Evolutionary conservation across 2,797 vertebrate genomes (phyloP), one percentile per base, ranked within the genome.

Genomic region (Notolepis coatsorum): DNA sequence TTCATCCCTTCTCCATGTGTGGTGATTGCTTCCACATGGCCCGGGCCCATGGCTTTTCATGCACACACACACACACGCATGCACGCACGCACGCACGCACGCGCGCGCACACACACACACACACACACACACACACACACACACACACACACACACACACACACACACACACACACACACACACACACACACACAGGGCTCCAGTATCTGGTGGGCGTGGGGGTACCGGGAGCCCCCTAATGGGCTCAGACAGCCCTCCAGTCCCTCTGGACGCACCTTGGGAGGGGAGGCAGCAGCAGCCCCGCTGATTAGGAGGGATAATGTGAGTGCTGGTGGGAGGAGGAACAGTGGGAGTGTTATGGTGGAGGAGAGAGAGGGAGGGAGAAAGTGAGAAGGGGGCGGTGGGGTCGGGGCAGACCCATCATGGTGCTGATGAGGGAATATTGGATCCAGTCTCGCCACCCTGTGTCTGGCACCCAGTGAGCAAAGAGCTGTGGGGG

Each of bases 1-100:
- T 88, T 83, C 42, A 81, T 84, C 54, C 81, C 31, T 73, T 13
- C n/a, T n/a, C n/a, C n/a, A n/a, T 59, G 56, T 63, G 49, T 58
- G 33, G 46, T 79, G 68, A 89, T 81, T 80, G 73, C 58, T 87
- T 81, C 83, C 84, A 85, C 65, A 80, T 89, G 88, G 80, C 53
- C 49, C 52, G 21, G 61, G 65, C 52, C 35, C 18, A 4, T n/a
- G 67, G 57, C 62, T 58, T 35, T 18, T n/a, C n/a, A n/a, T n/a
- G n/a, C n/a, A n/a, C n/a, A n/a, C n/a, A n/a, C n/a, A n/a, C n/a
- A n/a, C n/a, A n/a, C n/a, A n/a, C n/a, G n/a, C n/a, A n/a, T n/a
- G n/a, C n/a, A n/a, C n/a, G n/a, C n/a, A n/a, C n/a, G n/a, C n/a
- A n/a, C n/a, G n/a, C n/a, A n/a, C n/a, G n/a, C n/a, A n/a, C n/a